Evolutionary conservation across 2,888 invertebrate species (phyloP).

Genomic region (Leucophenga montana): DNA sequence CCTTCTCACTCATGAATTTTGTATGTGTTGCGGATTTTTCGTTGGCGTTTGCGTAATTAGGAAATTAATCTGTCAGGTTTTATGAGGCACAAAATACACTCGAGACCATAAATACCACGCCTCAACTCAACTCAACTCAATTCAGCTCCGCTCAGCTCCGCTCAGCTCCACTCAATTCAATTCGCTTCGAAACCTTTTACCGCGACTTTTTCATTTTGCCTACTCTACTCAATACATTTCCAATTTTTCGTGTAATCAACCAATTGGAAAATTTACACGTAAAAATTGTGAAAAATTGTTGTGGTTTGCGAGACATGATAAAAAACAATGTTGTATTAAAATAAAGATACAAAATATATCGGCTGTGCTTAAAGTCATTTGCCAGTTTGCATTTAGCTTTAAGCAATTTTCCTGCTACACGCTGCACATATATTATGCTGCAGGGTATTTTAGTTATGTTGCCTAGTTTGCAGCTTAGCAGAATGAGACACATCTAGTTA

Average conservation of each 20-base stretch:
- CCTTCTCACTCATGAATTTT: conserved; percentile 16
- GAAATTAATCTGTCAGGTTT: conserved; percentile 52
- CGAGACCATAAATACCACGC: neutral
- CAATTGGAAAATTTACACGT: conserved; percentile 71
- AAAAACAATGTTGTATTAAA: conserved; percentile 42
- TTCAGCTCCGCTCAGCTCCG: neutral
- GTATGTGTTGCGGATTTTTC: conserved; percentile 30
- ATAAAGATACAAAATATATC: conserved; percentile 7
- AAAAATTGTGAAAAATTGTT: conserved; percentile 71
- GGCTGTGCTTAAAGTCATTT: neutral
- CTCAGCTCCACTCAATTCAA: neutral
- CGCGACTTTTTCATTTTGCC: conserved; percentile 37
- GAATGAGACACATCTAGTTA: no score
- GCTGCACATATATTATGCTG: no score
- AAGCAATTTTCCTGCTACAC: conserved; percentile 2
- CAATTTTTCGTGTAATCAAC: conserved; percentile 52
- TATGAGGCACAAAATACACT: conserved; percentile 36
- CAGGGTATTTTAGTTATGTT: neutral
- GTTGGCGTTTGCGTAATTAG: conserved; percentile 44
- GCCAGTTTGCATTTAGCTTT: conserved; percentile 54
- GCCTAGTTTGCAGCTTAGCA: no score
- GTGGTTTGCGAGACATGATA: conserved; percentile 58
- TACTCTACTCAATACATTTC: conserved; percentile 1
- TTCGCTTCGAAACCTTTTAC: neutral
- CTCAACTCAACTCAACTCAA: neutral